Base-by-base conservation (phyloP, 2,113 vertebrate species). In the Nothocercus julius region DNA sequence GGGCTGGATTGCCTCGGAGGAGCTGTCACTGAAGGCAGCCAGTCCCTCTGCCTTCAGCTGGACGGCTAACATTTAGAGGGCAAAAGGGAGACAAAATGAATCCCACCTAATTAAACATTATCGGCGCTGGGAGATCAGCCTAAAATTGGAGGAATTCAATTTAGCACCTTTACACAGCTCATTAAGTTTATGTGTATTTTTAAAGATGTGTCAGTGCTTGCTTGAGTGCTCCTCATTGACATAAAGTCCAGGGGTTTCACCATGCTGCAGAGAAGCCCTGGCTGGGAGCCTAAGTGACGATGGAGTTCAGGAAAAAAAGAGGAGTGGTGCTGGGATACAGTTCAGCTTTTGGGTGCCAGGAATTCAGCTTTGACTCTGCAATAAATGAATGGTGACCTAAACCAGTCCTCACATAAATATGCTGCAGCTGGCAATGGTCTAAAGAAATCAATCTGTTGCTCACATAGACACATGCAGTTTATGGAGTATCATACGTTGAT, bases 61-160 rank as follows among this genome's bases (percentile, higher is more conserved):
- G 32, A 11, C 14, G 9, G 36, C 0, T 0, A 68, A 47, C 11
- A 17, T 8, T 3, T 3, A 1, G 53, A 0, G 0, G 45, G 63
- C 0, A 0, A 86, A 73, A 83, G 27, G 1, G 9, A 30, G 49
- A 21, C 20, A 8, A 51, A 72, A 25, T 15, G 0, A 54, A 45
- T 59, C 42, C 11, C 1, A 11, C 20, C 42, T 59, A 27, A 84
- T 79, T 72, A 75, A 82, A 45, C 17, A 9, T 91, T 68, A 34
- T 51, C 47, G n/a, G 42, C 22, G n/a, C 63, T 59, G n/a, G 42
- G 83, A 36, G 83, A 59, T 74, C 61, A 84, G 77, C 61, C 74
- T 34, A 78, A 11, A 44, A 56, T 75, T 0, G 4, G 51, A 75
- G 0, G 4, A 67, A 70, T 85, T 87, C 78, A 64, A 70, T 4